A percentile compares a stretch with the other conserved stretches of the same genome.
Evolutionary conservation across 1,140 invertebrate genomes (phyloP).

Genomic region (Sycophila sp.): DNA sequence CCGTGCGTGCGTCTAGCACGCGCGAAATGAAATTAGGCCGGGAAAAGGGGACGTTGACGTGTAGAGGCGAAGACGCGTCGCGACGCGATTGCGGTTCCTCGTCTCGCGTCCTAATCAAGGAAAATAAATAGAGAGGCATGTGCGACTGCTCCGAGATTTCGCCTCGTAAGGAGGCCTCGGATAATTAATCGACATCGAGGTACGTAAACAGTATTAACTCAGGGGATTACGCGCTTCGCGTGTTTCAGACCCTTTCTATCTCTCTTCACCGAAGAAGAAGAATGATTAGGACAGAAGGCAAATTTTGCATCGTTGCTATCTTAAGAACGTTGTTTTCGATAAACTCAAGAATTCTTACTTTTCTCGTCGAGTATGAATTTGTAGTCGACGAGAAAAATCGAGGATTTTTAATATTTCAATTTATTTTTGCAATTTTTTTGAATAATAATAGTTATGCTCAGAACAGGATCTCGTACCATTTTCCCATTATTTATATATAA

Average conservation of each 20-base stretch:
- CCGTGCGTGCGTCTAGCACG: neutral
- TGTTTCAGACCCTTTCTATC: no score
- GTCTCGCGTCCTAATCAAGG: conserved; percentile 10
- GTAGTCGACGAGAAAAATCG: no score
- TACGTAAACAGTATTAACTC: conserved; percentile 52
- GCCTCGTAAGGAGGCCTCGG: no score
- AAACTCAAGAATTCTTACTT: no score
- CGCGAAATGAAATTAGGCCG: neutral
- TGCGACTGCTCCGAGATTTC: neutral
- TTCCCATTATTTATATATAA: no score
- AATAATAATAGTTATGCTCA: no score
- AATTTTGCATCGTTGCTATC: no score
- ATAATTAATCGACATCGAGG: conserved; percentile 53
- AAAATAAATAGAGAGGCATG: conserved; percentile 22
- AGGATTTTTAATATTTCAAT: no score
- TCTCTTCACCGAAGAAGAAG: neutral
- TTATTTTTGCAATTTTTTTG: no score
- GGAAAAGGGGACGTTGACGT: neutral
- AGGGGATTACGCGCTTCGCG: conserved; percentile 46
- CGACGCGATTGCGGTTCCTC: neutral
- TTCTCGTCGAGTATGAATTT: no score
- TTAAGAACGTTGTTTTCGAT: no score
- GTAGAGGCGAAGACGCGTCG: neutral
- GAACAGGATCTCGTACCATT: no score
- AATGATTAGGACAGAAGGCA: neutral